Evolutionary conservation across 1,140 invertebrate genomes (phyloP), one percentile per base, ranked within the genome.

Genomic region (Caenorhabditis inopinata): DNA sequence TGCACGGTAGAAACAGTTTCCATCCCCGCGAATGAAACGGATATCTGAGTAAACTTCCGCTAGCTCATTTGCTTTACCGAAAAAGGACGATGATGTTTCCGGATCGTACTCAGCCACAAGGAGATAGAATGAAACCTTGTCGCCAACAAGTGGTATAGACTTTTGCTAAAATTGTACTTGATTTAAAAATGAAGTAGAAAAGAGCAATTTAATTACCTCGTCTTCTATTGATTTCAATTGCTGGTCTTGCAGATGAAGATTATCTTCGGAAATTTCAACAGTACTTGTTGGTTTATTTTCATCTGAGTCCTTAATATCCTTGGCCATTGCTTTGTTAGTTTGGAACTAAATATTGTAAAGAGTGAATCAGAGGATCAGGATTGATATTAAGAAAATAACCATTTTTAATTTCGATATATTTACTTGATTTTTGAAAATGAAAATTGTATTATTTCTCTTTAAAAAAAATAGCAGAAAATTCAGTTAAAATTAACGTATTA

Each of bases 1-100:
- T 18, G 81, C 81, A 38, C 81, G 53, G n/a, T 82, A 82, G 79
- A 82, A 82, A 45, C 81, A 82, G 47, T 82, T 82, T n/a, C 81
- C 81, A 23, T 82, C 81, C 5, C 78, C 62, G 4, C 81, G 62
- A 38, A 82, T 81, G 48, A 45, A 49, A 1, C 79, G 62, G 3
- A 82, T 74, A 46, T 74, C 27, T n/a, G 78, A 21, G 68, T 82
- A 82, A 2, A 23, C 6, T 25, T 45, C 32, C 2, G 51, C 18
- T 2, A 82, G 68, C 25, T 82, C 81, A 21, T 81, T 48, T 18
- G 80, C 80, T 38, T 81, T 81, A 1, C n/a, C 11, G 29, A 42
- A 53, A 76, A 78, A 82, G 7, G 29, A 38, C 14, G 77, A 2
- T 3, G 78, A 18, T 27, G 51, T 47, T 9, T 46, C 75, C 1